phyloP scores from a whole-genome alignment of 2,113 vertebrate species.

The Gallinago jamesoni region DNA sequence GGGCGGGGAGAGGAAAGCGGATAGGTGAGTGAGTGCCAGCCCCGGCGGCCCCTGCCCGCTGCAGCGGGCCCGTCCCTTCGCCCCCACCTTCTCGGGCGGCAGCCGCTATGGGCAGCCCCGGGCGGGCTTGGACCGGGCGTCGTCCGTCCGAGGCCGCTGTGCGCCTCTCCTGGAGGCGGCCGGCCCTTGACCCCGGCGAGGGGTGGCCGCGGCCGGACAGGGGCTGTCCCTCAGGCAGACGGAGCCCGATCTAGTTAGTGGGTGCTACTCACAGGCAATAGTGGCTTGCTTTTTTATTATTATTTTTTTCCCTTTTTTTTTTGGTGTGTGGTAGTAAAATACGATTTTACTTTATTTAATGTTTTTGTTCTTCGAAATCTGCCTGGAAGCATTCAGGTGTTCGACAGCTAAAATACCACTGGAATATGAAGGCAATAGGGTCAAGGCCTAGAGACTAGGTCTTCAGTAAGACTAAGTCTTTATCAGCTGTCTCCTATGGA shows the following conservation, averaged over 20 bases:
- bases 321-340: too few relatives aligned
- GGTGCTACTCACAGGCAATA: background rate
- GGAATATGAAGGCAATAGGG: background rate
- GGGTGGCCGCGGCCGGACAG: background rate
- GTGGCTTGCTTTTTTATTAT: too few relatives aligned
- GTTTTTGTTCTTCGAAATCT: background rate
- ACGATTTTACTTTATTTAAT: background rate
- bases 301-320: background rate
- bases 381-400: background rate
- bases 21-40: slow-evolving; percentile 9
- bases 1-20: background rate
- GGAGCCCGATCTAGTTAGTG: background rate
- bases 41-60: background rate
- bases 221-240: background rate
- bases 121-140: background rate
- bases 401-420: fast-evolving
- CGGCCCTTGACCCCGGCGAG: too few relatives aligned
- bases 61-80: background rate
- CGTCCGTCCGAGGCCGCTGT: background rate
- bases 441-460: fast-evolving
- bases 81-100: background rate
- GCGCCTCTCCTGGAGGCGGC: too few relatives aligned
- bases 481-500: background rate
- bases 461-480: background rate
- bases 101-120: background rate